Percentiles rank a stretch among this genome's conserved stretches.
Conservation (phyloP, 2,888 invertebrate species). For the Patella caerulea region DNA sequence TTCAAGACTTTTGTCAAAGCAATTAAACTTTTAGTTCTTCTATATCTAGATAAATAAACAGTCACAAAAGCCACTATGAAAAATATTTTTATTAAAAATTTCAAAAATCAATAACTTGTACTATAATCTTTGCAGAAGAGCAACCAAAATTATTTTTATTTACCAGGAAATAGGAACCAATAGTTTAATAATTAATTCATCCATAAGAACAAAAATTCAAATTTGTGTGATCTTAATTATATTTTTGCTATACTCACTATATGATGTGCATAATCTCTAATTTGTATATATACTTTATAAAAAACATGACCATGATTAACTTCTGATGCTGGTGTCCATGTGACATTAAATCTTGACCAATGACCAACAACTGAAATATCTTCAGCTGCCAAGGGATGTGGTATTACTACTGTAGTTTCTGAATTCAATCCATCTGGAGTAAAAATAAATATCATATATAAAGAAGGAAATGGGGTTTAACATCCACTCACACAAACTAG, state of each 20-base stretch:
- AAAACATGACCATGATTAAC: constrained; percentile 86
- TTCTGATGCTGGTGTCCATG: constrained; percentile 81
- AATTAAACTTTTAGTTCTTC: too few relatives aligned
- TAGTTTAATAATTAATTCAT: neutral
- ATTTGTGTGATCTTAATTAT: too few relatives aligned
- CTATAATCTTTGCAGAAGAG: too few relatives aligned
- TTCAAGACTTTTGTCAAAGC: too few relatives aligned
- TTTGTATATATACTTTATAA: constrained; percentile 80
- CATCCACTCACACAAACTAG: too few relatives aligned
- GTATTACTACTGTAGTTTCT: constrained; percentile 75
- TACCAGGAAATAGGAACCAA: neutral
- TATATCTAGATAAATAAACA: too few relatives aligned
- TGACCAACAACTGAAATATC: constrained; percentile 82
- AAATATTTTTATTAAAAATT: too few relatives aligned
- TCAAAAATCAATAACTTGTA: too few relatives aligned
- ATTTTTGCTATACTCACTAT: constrained; percentile 25
- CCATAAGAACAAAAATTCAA: too few relatives aligned
- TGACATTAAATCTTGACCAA: constrained; percentile 86
- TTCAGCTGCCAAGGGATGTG: constrained; percentile 79
- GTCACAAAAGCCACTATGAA: too few relatives aligned
- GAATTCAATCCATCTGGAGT: constrained; percentile 43
- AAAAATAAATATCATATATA: constrained; percentile 15
- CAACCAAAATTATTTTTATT: neutral
- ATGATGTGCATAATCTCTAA: constrained; percentile 34
- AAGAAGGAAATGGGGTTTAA: too few relatives aligned